A percentile compares a stretch with the other conserved stretches of the same genome.
Evolutionary conservation across 2,888 invertebrate genomes (phyloP).

Genomic region (Campaea margaritaria): DNA sequence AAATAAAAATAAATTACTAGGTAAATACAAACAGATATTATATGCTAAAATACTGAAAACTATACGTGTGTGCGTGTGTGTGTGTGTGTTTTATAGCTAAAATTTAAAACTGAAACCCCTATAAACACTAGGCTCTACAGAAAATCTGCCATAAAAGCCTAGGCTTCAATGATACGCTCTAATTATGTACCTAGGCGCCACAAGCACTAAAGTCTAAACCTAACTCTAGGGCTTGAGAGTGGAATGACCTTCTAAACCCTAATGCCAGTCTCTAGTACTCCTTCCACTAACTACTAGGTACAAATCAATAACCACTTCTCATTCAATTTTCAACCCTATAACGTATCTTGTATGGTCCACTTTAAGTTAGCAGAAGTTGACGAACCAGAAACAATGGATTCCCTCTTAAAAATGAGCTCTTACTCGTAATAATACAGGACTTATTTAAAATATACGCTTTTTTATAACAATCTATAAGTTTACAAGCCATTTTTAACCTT

Average conservation of each 20-base stretch:
- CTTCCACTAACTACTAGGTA: constrained; percentile 15
- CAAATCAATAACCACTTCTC: constrained; percentile 36
- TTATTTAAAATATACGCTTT: constrained; percentile 39
- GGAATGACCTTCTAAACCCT: constrained; percentile 44
- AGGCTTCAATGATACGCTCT: background rate
- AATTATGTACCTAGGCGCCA: background rate
- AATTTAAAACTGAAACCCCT: too few relatives aligned
- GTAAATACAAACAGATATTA: too few relatives aligned
- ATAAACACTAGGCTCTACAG: too few relatives aligned
- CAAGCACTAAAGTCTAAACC: constrained; percentile 11
- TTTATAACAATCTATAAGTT: constrained; percentile 19
- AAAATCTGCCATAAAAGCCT: background rate
- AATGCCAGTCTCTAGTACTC: constrained; percentile 16
- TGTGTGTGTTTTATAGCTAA: too few relatives aligned
- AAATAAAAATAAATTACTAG: too few relatives aligned
- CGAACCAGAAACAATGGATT: constrained; percentile 39
- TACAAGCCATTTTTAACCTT: constrained; percentile 14
- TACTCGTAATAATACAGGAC: constrained; percentile 37
- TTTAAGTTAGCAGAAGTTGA: background rate
- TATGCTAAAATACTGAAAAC: too few relatives aligned
- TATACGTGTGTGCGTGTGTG: too few relatives aligned
- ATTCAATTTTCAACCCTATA: constrained; percentile 19
- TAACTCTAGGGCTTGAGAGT: constrained; percentile 21
- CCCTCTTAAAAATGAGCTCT: constrained; percentile 42
- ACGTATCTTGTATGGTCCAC: background rate